Percentiles rank a stretch among this genome's conserved stretches.
Conservation (phyloP, 2,113 vertebrate genomes). For the Phainopepla nitens region DNA sequence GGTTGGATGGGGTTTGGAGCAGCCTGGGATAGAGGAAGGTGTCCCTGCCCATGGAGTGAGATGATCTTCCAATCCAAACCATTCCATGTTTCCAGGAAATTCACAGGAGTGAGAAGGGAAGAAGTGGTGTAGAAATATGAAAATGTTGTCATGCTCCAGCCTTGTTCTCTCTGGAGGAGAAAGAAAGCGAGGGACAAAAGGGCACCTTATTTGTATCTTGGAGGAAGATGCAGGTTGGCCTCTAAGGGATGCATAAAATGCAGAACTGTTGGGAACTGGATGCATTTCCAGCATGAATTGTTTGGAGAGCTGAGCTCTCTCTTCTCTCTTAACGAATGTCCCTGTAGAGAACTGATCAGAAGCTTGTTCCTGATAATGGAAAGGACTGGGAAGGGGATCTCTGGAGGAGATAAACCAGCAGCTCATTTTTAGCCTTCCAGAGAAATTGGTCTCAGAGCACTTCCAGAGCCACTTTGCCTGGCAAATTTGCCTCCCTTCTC, state of each 20-base stretch:
- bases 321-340: not conserved
- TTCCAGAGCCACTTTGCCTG: not conserved
- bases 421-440: not conserved
- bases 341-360: not conserved
- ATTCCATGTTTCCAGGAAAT: no score
- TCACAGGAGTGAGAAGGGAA: not conserved
- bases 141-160: accelerated
- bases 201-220: not conserved
- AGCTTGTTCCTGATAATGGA: not conserved
- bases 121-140: not conserved
- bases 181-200: not conserved
- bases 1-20: accelerated
- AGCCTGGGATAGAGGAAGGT: not conserved
- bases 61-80: not conserved
- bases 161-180: not conserved
- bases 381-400: not conserved
- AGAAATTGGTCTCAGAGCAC: not conserved
- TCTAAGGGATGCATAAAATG: not conserved
- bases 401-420: not conserved
- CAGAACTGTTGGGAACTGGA: not conserved
- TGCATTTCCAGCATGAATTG: not conserved
- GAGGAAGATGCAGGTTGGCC: not conserved
- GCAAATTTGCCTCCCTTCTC: not conserved
- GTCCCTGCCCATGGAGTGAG: not conserved
- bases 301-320: not conserved